Evolutionary conservation across 2,797 vertebrate genomes (phyloP), one percentile per base, ranked within the genome.

Genomic region (Coregonus suidteri): DNA sequence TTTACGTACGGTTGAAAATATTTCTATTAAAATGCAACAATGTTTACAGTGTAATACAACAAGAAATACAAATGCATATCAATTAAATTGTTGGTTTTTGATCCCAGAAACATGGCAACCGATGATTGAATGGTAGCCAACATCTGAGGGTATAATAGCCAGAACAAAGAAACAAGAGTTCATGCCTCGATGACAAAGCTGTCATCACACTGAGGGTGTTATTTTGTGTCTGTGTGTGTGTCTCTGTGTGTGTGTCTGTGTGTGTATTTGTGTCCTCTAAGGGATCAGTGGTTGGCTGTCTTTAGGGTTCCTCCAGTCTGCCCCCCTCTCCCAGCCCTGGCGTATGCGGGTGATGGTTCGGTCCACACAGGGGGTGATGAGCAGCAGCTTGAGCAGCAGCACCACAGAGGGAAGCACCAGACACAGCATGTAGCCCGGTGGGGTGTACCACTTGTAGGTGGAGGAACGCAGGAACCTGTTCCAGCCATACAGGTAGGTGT

Each of bases 281-380:
- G 30, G 13, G 4, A 93, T 83, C 31, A 94, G 82, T 0, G 82
- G 66, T 65, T 79, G 82, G 11, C 25, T 83, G 79, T 47, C 71
- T 16, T 78, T 79, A 54, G 35, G 0, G 25, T 35, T 52, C 25
- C 20, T 47, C 6, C 5, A 5, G 30, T 0, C 83, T 81, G 80
- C 80, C 0, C 84, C 91, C 81, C 94, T 94, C 86, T 98, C 96
- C 96, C 96, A 97, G 53, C 97, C 97, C 81, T 97, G 96, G 4
- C 95, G 94, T 79, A 99, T 97, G 75, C 75, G 88, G 0, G 88
- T 96, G 68, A 98, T 91, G 3, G 83, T 90, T 52, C 84, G 93
- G 88, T 98, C 95, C 71, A 98, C 64, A 20, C 96, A 98, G 0
- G 97, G 96, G n/a, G 95, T 83, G 80, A 97, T 79, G n/a, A 98